Percentiles rank a stretch among this genome's conserved stretches.
phyloP scores from a whole-genome alignment of 2,113 vertebrate genomes.

The Lucifuga dentata region DNA sequence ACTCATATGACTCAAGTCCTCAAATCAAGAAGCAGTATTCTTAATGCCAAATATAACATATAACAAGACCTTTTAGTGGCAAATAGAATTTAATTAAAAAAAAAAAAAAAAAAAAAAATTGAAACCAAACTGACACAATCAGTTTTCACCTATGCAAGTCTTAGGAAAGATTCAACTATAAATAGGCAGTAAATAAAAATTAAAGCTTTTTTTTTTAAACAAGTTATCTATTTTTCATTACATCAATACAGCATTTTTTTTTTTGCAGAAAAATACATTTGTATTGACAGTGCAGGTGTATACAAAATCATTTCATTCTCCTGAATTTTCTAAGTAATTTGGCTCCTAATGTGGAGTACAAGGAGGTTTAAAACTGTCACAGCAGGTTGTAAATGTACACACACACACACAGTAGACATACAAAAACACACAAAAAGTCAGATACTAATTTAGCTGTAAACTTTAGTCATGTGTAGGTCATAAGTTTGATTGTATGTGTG shows the following conservation, averaged over 20 bases:
- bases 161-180: too few species aligned
- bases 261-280: background rate
- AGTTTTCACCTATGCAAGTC: too few species aligned
- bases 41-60: too few species aligned
- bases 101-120: too few species aligned
- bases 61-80: background rate
- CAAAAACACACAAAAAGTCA: too few species aligned
- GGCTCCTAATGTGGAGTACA: background rate
- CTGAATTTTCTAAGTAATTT: background rate
- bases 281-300: background rate
- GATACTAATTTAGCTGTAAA: slow-evolving; percentile 18
- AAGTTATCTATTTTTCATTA: too few species aligned
- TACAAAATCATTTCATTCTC: background rate
- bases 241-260: too few species aligned
- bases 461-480: background rate
- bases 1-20: background rate
- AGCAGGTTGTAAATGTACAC: background rate
- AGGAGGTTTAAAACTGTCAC: too few species aligned
- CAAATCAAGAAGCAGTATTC: background rate
- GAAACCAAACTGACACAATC: too few species aligned
- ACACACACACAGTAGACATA: background rate
- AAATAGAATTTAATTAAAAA: background rate
- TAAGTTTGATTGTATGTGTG: background rate
- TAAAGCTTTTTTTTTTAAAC: too few species aligned
- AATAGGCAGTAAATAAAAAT: too few species aligned